phyloP scores from a whole-genome alignment of 1,140 invertebrate species.

The Hyphantria cunea region DNA sequence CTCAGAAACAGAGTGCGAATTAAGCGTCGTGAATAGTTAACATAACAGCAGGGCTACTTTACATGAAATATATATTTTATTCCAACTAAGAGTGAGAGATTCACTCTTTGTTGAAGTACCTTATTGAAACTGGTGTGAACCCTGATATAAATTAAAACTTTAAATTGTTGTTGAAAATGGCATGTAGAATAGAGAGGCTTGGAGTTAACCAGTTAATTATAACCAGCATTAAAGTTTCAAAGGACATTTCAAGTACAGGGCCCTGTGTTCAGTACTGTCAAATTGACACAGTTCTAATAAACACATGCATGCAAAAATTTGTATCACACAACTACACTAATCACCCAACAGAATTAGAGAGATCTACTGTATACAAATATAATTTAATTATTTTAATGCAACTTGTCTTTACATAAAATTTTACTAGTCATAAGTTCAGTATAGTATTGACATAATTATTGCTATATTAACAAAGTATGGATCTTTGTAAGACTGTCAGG shows the following conservation, averaged over 20 bases:
- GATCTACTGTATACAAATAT: slow-evolving; percentile 40
- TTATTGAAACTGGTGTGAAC: background rate
- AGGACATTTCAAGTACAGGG: slow-evolving; percentile 11
- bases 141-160: background rate
- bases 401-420: slow-evolving; percentile 21
- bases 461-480: slow-evolving; percentile 41
- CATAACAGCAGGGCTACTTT: slow-evolving; percentile 26
- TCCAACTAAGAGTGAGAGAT: too few species aligned
- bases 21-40: slow-evolving; percentile 29
- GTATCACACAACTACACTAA: slow-evolving; percentile 33
- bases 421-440: slow-evolving; percentile 25
- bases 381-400: slow-evolving; percentile 12
- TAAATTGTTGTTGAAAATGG: background rate
- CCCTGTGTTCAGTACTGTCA: slow-evolving; percentile 4
- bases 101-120: too few species aligned
- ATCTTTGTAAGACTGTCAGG: slow-evolving; percentile 57
- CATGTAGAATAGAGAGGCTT: too few species aligned
- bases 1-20: slow-evolving; percentile 74
- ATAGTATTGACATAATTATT: slow-evolving; percentile 53
- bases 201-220: too few species aligned
- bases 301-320: slow-evolving; percentile 30
- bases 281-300: slow-evolving; percentile 13
- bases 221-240: background rate
- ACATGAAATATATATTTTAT: slow-evolving; percentile 32
- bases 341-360: slow-evolving; percentile 50